Evolutionary conservation across 2,113 vertebrate species (phyloP).

Genomic region (Triplophysa siluroides): DNA sequence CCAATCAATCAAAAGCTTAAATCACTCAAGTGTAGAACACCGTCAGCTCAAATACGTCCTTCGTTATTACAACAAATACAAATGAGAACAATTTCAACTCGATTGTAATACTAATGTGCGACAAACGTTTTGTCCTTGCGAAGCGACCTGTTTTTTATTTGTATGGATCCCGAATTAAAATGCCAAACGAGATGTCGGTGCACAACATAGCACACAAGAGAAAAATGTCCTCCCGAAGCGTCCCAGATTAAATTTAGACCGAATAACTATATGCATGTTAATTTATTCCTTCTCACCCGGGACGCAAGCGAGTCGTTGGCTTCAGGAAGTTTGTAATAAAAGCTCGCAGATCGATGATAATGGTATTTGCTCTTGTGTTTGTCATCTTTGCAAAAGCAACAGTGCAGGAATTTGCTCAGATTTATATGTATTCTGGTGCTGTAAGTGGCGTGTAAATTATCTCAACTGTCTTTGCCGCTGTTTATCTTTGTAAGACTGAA

Average conservation of each 20-base stretch:
- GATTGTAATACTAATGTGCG: neutral
- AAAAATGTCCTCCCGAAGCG: constrained; percentile 62
- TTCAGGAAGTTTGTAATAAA: constrained; percentile 82
- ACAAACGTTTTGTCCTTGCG: constrained; percentile 4
- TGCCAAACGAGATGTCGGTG: constrained; percentile 9
- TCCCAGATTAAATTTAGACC: constrained; percentile 63
- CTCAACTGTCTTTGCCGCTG: constrained; percentile 75
- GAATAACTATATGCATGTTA: constrained; percentile 73
- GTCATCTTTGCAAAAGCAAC: constrained; percentile 80
- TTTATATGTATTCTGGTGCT: constrained; percentile 82
- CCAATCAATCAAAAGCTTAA: neutral
- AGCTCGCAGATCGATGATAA: constrained; percentile 80
- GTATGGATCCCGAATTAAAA: constrained; percentile 29
- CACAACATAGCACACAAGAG: constrained; percentile 47
- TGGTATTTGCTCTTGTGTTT: constrained; percentile 80
- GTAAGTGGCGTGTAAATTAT: constrained; percentile 85
- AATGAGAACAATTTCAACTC: constrained; percentile 4
- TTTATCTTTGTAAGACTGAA: constrained; percentile 78
- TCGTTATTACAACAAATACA: constrained; percentile 29
- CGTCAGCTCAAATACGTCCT: neutral
- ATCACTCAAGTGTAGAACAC: neutral
- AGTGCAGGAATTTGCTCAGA: constrained; percentile 76
- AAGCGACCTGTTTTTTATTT: constrained; percentile 26
- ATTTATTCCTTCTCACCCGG: constrained; percentile 70
- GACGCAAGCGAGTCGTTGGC: constrained; percentile 62